Evolutionary conservation across 2,888 invertebrate species (phyloP).

Genomic region (Tipula helvola): DNA sequence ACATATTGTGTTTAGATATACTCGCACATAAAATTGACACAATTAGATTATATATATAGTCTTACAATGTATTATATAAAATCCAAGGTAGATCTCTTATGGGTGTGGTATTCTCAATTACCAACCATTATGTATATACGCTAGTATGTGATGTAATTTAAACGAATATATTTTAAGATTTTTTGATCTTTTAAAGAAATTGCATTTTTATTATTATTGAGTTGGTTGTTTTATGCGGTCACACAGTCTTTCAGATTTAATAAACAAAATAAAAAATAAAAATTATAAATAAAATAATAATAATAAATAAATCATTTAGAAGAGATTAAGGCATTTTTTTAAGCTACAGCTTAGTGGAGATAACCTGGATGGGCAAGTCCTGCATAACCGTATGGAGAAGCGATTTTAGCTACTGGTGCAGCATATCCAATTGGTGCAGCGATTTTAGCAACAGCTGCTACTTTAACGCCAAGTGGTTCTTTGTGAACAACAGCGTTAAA

Average conservation of each 20-base stretch:
- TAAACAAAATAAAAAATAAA: constrained; percentile 12
- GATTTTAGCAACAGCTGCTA: constrained; percentile 26
- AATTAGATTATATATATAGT: background rate
- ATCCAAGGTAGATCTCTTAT: background rate
- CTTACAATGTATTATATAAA: background rate
- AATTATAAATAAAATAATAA: constrained; percentile 14
- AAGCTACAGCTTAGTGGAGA: background rate
- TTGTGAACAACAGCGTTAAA: constrained; percentile 45
- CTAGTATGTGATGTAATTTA: background rate
- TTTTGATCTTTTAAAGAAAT: constrained; percentile 4
- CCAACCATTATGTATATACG: background rate
- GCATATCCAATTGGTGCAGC: constrained; percentile 23
- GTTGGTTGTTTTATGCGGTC: constrained; percentile 28
- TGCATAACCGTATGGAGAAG: constrained; percentile 17
- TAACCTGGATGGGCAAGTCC: constrained; percentile 10
- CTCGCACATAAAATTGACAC: background rate
- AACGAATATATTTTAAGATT: background rate
- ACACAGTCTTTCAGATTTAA: constrained; percentile 29
- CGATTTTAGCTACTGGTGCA: constrained; percentile 23
- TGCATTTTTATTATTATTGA: background rate
- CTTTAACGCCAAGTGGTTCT: constrained; percentile 35
- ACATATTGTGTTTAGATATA: background rate
- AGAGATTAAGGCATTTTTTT: background rate
- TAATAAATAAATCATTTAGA: background rate
- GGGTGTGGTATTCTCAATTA: background rate